Base-by-base conservation (phyloP, 2,888 invertebrate genomes). In the Tachina grossa region DNA sequence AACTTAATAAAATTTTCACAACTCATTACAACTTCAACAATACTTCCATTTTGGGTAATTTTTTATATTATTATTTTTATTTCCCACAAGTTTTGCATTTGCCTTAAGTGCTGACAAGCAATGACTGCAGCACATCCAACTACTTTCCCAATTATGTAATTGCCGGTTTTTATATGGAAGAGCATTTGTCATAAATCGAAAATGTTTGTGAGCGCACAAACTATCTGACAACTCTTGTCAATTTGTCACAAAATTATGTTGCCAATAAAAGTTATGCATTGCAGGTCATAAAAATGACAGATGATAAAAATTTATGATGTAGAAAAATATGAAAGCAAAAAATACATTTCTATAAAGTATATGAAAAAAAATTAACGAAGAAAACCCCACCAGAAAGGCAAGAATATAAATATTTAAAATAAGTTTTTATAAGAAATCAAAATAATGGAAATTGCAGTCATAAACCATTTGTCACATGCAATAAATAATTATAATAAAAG, bases 241-340 rank as follows among this genome's bases (percentile, higher is more conserved):
- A 68, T 78, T 83, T 78, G 74, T 83, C 68, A 78, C 66, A 74
- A 66, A 68, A 83, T 83, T 78, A 83, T 72, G 72, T 53, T 78
- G 59, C 45, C 72, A 72, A 83, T 78, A 83, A 83, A 83, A 83
- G 74, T 83, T 78, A 61, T 68, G 77, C 83, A 83, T 78, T 78
- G 71, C 83, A 77, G 77, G 57, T 83, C 63, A 83, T 83, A 83
- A 72, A 83, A 83, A 71, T 72, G 77, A 77, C 83, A 83, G 76
- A 83, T 71, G 66, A 77, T 77, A 83, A 83, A 31, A 72, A 66
- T 83, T 83, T 77, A 83, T 83, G 77, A 39, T 72, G 71, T 41
- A 71, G 16, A 51, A 63, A 65, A 72, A 39, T 9, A 71, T 47
- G 6, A 55, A 19, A 41, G 41, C 19, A 57, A 9, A 1, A 49